These are phyloP conservation scores for Carapus acus DNA, from an alignment of 2,797 vertebrate species.

Conservation along the genomic window DNA sequence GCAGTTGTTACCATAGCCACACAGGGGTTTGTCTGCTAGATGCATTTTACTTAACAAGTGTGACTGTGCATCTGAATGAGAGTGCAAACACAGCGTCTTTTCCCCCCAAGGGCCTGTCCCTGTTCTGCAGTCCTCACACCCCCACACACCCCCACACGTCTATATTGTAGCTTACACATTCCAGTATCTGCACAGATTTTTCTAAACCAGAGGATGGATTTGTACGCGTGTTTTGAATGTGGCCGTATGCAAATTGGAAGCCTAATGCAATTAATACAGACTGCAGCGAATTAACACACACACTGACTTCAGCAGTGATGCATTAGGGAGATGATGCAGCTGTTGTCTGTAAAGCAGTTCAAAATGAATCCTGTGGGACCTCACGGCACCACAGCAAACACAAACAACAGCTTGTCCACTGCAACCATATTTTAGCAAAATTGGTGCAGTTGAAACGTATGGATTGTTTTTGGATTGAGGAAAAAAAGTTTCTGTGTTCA, in stretches of 20 bases:
- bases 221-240: slow-evolving; percentile 20
- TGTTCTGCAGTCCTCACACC: slow-evolving; percentile 41
- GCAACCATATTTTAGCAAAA: too few species aligned
- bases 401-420: too few species aligned
- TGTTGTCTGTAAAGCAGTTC: slow-evolving; percentile 21
- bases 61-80: slow-evolving; percentile 38
- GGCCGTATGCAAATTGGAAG: slow-evolving; percentile 21
- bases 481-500: too few species aligned
- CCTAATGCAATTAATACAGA: slow-evolving; percentile 22
- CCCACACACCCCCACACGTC: slow-evolving; percentile 1
- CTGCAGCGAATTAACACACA: slow-evolving; percentile 40
- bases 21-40: slow-evolving; percentile 8
- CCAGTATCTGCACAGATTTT: slow-evolving; percentile 2
- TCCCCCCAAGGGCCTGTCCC: slow-evolving; percentile 52
- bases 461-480: too few species aligned
- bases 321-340: slow-evolving; percentile 23
- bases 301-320: slow-evolving; percentile 28
- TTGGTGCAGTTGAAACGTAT: too few species aligned
- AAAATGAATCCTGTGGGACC: background rate
- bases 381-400: too few species aligned
- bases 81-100: slow-evolving; percentile 35
- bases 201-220: slow-evolving; percentile 17
- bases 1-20: too few species aligned
- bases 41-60: slow-evolving; percentile 45
- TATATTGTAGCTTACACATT: background rate